Base-by-base conservation (phyloP, 2,797 vertebrate species). In the Premnoplex brunnescens region DNA sequence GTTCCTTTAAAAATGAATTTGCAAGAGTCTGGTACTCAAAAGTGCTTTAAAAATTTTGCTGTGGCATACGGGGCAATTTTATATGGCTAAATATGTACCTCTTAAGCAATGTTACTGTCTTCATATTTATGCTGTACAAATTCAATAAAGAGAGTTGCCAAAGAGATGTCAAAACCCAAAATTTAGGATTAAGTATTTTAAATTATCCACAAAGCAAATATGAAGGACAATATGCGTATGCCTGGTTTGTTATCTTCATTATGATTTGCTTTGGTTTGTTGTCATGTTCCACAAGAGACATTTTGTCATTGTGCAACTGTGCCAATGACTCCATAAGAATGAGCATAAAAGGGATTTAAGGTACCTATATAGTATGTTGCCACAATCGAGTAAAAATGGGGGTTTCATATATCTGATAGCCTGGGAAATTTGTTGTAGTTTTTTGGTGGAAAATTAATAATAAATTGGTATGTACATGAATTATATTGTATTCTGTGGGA, bases 1-100 rank as follows among this genome's bases (percentile, higher is more conserved):
- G 28, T 62, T 94, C 66, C 72, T 91, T 96, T 96, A 91, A 88
- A 94, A 39, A 55, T 16, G 52, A 66, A 77, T 77, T 89, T 89
- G 32, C 30, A 90, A 9, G 73, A 85, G 37, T 56, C 59, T 77
- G 7, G 32, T 71, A 52, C 49, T 24, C 36, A 67, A 51, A 89
- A 48, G 73, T 59, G 67, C 83, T 67, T 89, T 95, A 85, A 87
- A 80, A 93, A 14, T 73, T 51, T 63, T 94, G 27, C 41, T 15
- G 0, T 82, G 60, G 49, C 24, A 37, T 46, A 36, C 14, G 26
- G n/a, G 36, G 37, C 36, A 55, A 32, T 87, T 91, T 66, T 77
- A 52, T 24, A 51, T 43, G 12, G 55, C 36, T 78, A 78, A 68
- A 69, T 58, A 46, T 28, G 32, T 89, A 59, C 28, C 30, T 89